Percentiles rank a stretch among this genome's conserved stretches.
These are phyloP conservation scores for Leucoraja erinaceus DNA, from an alignment of 2,113 vertebrate genomes.

Conservation along the genomic window DNA sequence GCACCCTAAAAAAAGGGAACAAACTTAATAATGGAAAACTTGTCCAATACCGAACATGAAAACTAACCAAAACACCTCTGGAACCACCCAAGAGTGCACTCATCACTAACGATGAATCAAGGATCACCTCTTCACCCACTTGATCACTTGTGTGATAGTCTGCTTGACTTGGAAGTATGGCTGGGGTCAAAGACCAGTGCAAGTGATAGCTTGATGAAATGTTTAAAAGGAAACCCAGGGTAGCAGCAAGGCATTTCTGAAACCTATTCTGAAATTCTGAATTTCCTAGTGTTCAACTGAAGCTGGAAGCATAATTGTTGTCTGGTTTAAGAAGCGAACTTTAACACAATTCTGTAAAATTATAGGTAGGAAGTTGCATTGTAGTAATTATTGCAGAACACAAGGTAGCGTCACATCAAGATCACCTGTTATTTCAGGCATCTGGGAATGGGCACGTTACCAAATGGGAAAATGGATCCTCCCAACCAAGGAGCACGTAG, in stretches of 20 bases:
- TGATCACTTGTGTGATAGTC: not conserved
- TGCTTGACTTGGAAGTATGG: not conserved
- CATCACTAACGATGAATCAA: not conserved
- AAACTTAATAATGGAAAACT: not conserved
- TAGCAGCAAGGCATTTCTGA: not conserved
- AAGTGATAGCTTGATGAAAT: not conserved
- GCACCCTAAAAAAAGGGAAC: conserved; percentile 63
- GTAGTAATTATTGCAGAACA: not conserved
- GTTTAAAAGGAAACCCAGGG: not conserved
- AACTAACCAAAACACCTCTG: not conserved
- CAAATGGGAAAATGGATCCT: not conserved
- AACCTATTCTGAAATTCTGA: no score
- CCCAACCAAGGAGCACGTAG: not conserved
- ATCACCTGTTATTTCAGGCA: not conserved
- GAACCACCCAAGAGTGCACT: not conserved
- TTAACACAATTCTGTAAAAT: not conserved
- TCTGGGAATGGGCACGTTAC: not conserved
- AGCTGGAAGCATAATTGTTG: no score
- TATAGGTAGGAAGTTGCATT: not conserved
- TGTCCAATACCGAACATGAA: no score
- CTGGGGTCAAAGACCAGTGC: not conserved
- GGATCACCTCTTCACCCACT: not conserved
- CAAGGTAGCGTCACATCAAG: not conserved
- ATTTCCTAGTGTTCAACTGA: not conserved
- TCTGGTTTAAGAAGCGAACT: no score